A percentile compares a stretch with the other conserved stretches of the same genome.
phyloP scores from a whole-genome alignment of 2,797 vertebrate species.

The Pangasius macronema region DNA sequence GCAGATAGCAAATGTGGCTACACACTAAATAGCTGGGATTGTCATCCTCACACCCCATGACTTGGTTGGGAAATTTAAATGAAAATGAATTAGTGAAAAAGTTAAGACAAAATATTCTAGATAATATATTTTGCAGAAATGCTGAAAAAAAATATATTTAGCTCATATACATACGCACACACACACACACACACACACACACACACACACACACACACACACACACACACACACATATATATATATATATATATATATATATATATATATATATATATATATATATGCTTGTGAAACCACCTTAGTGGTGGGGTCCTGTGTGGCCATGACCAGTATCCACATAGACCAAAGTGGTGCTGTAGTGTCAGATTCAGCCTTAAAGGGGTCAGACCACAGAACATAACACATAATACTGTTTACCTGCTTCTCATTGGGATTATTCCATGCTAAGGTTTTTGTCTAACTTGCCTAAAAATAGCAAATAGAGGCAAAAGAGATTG shows the following conservation, averaged over 20 bases:
- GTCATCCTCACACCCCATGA: too few relatives aligned
- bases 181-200: too few relatives aligned
- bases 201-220: too few relatives aligned
- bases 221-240: too few relatives aligned
- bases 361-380: slow-evolving; percentile 9
- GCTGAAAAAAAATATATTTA: background rate
- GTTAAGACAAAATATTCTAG: background rate
- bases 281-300: background rate
- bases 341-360: slow-evolving; percentile 38
- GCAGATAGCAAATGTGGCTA: background rate
- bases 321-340: background rate
- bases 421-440: background rate
- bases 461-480: background rate
- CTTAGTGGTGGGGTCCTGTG: background rate
- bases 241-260: background rate
- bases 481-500: background rate
- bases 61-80: background rate
- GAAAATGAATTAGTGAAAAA: background rate
- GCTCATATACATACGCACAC: too few relatives aligned
- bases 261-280: too few relatives aligned
- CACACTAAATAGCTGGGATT: background rate
- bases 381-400: slow-evolving; percentile 30
- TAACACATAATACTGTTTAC: background rate
- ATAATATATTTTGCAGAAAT: background rate
- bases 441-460: background rate